Evolutionary conservation across 2,113 vertebrate species (phyloP).

Genomic region (Suncus etruscus): DNA sequence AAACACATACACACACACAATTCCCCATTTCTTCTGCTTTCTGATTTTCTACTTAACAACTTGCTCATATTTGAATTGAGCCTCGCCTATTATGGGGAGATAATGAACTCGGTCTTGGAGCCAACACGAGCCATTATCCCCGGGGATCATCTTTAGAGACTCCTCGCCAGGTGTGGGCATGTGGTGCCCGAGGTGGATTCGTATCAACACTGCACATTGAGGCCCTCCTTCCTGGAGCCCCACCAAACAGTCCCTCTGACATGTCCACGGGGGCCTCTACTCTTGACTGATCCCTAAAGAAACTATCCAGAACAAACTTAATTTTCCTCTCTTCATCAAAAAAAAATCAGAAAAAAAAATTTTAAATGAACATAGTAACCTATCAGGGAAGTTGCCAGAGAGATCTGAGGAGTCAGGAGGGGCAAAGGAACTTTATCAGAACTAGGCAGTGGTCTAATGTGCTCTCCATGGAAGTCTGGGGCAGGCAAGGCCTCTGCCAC

Average conservation of each 20-base stretch:
- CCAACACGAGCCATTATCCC: conserved; percentile 75
- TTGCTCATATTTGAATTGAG: conserved; percentile 86
- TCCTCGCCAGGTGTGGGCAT: conserved; percentile 41
- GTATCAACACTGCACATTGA: conserved; percentile 9
- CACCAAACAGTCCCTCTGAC: conserved; percentile 9
- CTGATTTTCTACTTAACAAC: conserved; percentile 85
- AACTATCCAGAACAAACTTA: neutral
- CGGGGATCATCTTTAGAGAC: conserved; percentile 50
- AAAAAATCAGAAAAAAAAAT: neutral
- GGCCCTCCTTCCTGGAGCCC: conserved; percentile 18
- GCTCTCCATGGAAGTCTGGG: too few relatives aligned
- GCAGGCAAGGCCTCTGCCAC: neutral
- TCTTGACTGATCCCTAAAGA: neutral
- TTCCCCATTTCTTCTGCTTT: conserved; percentile 83
- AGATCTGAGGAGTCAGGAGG: neutral
- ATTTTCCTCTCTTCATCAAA: conserved; percentile 28
- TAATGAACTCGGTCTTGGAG: conserved; percentile 80
- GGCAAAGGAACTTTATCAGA: neutral
- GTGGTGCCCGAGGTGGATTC: conserved; percentile 68
- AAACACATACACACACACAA: conserved; percentile 36
- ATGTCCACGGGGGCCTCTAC: neutral
- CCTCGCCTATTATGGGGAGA: conserved; percentile 79
- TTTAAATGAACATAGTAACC: neutral
- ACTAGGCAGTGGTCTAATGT: neutral
- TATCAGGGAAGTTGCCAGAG: neutral